Percentiles rank a stretch among this genome's conserved stretches.
These are phyloP conservation scores for Bombyx mandarina DNA, from an alignment of 1,140 invertebrate genomes.

Conservation along the genomic window DNA sequence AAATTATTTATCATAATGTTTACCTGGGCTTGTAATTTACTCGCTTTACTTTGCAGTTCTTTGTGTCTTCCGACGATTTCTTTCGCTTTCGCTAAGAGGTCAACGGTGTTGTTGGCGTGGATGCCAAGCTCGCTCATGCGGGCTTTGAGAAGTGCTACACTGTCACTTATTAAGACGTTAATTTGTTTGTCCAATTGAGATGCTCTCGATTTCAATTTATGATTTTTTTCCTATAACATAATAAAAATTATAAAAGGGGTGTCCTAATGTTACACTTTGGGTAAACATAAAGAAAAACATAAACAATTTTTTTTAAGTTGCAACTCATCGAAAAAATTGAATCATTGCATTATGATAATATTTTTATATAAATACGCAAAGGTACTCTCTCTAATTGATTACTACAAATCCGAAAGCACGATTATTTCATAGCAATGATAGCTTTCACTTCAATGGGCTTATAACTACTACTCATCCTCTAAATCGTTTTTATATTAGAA, in stretches of 20 bases:
- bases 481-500: too few relatives aligned
- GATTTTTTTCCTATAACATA: conserved; percentile 79
- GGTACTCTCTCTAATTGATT: too few relatives aligned
- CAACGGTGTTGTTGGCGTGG: conserved; percentile 84
- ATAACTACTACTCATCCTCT: too few relatives aligned
- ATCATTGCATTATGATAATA: too few relatives aligned
- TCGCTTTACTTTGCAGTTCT: conserved; percentile 88
- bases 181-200: conserved; percentile 93
- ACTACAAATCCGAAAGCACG: too few relatives aligned
- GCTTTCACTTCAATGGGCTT: too few relatives aligned
- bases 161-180: conserved; percentile 90
- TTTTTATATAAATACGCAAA: too few relatives aligned
- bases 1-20: background rate
- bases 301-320: too few relatives aligned
- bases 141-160: conserved; percentile 90
- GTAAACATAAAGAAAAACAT: too few relatives aligned
- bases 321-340: too few relatives aligned
- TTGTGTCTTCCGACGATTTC: conserved; percentile 93
- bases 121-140: conserved; percentile 93
- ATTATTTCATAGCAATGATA: too few relatives aligned
- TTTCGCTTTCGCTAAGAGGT: conserved; percentile 90
- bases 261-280: too few relatives aligned
- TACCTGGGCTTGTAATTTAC: conserved; percentile 87
- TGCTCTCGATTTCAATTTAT: conserved; percentile 82
- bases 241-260: conserved; percentile 2